Conservation (phyloP, 2,113 vertebrate genomes). For the Nothocercus nigrocapillus region DNA sequence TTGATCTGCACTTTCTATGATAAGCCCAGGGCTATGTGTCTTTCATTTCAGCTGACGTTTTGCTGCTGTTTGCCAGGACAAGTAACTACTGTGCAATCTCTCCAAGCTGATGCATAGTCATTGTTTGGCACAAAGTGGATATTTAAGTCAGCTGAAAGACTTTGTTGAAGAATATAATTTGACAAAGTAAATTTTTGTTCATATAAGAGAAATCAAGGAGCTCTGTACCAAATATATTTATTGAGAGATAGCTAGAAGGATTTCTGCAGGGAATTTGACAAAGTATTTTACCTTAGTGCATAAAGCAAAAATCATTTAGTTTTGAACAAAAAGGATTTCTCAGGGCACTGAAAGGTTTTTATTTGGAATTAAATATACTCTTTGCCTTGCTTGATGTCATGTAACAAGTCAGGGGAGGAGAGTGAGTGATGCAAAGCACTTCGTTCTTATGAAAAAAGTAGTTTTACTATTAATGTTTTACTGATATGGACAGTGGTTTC, state of each 20-base stretch:
- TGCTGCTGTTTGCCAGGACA: conserved; percentile 78
- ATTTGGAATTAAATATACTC: conserved; percentile 69
- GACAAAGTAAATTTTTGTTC: conserved; percentile 73
- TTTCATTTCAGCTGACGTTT: conserved; percentile 83
- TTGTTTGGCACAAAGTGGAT: conserved; percentile 79
- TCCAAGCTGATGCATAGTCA: conserved; percentile 76
- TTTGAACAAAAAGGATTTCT: conserved; percentile 72
- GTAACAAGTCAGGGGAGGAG: no score
- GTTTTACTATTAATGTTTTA: no score
- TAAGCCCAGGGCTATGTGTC: conserved; percentile 79
- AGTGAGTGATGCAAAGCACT: no score
- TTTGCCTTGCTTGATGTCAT: background rate
- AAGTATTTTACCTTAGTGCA: conserved; percentile 66
- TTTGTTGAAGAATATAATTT: conserved; percentile 76
- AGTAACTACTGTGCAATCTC: conserved; percentile 76
- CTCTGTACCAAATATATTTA: conserved; percentile 62
- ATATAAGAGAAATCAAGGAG: conserved; percentile 63
- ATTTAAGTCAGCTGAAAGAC: conserved; percentile 75
- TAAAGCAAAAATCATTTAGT: conserved; percentile 60
- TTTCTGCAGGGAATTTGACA: conserved; percentile 71
- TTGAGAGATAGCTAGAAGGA: conserved; percentile 63
- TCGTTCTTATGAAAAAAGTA: no score
- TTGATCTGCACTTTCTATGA: conserved; percentile 79
- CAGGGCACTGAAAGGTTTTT: conserved; percentile 56
- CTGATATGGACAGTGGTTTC: no score